Evolutionary conservation across 2,113 vertebrate species (phyloP).

Genomic region (Crypturellus undulatus): DNA sequence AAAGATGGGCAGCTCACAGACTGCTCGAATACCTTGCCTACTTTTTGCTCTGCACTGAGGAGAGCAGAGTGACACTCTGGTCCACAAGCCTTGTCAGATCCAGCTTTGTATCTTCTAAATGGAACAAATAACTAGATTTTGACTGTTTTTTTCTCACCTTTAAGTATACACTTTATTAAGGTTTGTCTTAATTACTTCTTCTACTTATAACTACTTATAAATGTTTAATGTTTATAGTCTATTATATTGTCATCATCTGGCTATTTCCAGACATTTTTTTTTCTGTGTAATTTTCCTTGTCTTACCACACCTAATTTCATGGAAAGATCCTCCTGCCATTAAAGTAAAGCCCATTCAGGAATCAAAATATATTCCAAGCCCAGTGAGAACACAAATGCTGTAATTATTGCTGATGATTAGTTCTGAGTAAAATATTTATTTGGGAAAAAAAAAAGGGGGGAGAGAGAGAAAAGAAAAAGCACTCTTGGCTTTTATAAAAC

Average conservation of each 20-base stretch:
- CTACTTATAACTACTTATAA: conserved; percentile 12
- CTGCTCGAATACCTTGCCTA: neutral
- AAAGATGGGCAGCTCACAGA: neutral
- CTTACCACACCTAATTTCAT: neutral
- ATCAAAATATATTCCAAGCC: neutral
- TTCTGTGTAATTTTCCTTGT: neutral
- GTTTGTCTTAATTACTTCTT: neutral
- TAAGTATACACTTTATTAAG: neutral
- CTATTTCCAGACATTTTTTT: neutral
- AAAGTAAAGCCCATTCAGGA: neutral
- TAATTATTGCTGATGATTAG: neutral
- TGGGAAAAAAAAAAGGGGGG: neutral
- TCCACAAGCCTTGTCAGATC: neutral
- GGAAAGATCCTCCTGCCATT: neutral
- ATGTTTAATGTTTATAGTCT: neutral
- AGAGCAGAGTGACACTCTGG: neutral
- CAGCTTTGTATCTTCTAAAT: neutral
- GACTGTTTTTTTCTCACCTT: neutral
- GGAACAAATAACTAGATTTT: neutral
- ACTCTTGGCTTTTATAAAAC: neutral
- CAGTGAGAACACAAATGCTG: neutral
- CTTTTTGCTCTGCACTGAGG: neutral
- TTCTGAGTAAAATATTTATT: neutral
- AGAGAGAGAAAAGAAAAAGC: neutral
- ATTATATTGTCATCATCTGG: neutral